These are phyloP conservation scores for Trachelus stipa DNA, from an alignment of 2,888 invertebrate genomes.

Conservation along the genomic window DNA sequence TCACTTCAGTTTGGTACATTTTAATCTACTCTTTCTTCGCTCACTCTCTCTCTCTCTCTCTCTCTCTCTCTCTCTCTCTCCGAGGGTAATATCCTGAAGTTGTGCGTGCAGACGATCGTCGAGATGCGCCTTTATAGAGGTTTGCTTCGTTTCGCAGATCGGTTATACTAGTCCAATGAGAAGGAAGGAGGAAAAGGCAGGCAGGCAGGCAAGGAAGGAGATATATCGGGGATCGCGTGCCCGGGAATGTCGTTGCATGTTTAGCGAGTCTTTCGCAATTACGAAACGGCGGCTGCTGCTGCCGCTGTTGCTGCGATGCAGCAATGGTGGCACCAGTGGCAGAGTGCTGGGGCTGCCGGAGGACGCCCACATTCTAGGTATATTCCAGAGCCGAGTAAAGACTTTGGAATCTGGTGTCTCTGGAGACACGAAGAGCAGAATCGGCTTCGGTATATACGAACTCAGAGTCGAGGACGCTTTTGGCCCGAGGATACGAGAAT, in stretches of 20 bases:
- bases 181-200: too few species aligned
- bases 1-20: too few species aligned
- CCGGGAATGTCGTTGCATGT: conserved; percentile 61
- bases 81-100: conserved; percentile 11
- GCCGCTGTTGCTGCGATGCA: too few species aligned
- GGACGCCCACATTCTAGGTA: conserved; percentile 40
- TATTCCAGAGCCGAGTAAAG: neutral
- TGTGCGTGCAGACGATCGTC: conserved; percentile 25
- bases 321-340: neutral
- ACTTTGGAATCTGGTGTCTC: conserved; percentile 1
- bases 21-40: neutral
- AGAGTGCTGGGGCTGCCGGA: conserved; percentile 26
- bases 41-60: neutral
- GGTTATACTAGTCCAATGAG: too few species aligned
- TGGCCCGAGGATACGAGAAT: conserved; percentile 35
- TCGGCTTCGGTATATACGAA: neutral
- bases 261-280: conserved; percentile 52
- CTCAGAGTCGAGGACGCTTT: conserved; percentile 14
- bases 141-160: too few species aligned
- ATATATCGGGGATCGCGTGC: conserved; percentile 27
- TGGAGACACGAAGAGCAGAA: conserved; percentile 10
- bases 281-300: conserved; percentile 37
- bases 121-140: conserved; percentile 9
- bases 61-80: neutral
- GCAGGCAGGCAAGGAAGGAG: neutral